Evolutionary conservation across 2,797 vertebrate species (phyloP).

Genomic region (Alauda arvensis): DNA sequence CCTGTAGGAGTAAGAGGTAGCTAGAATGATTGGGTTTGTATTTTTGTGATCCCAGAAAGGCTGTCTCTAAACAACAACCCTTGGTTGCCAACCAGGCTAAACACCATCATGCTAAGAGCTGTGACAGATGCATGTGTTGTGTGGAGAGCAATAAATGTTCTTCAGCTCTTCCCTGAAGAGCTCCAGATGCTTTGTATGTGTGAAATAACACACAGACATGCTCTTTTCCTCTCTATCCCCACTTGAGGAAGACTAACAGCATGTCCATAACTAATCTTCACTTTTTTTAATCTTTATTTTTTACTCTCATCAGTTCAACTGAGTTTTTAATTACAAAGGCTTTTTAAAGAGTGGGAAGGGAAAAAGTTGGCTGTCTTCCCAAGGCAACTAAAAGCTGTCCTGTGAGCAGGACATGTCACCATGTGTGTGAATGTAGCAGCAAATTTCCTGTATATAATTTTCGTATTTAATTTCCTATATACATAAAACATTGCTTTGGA

Average conservation of each 20-base stretch:
- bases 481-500: background rate
- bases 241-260: background rate
- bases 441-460: background rate
- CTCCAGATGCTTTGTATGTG: background rate
- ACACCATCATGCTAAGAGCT: accelerated
- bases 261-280: background rate
- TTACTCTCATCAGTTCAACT: background rate
- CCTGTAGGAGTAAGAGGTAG: background rate
- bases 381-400: background rate
- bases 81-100: background rate
- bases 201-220: background rate
- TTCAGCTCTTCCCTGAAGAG: background rate
- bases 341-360: background rate
- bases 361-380: background rate
- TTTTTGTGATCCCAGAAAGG: background rate
- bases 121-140: background rate
- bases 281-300: background rate
- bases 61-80: background rate
- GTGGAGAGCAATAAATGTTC: background rate
- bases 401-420: background rate
- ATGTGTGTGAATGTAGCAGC: background rate
- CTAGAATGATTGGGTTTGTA: background rate
- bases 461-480: background rate
- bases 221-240: background rate
- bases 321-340: background rate